Percentiles rank a stretch among this genome's conserved stretches.
phyloP scores from a whole-genome alignment of 1,140 invertebrate genomes.

The Stenopsyche tienmushanensis region DNA sequence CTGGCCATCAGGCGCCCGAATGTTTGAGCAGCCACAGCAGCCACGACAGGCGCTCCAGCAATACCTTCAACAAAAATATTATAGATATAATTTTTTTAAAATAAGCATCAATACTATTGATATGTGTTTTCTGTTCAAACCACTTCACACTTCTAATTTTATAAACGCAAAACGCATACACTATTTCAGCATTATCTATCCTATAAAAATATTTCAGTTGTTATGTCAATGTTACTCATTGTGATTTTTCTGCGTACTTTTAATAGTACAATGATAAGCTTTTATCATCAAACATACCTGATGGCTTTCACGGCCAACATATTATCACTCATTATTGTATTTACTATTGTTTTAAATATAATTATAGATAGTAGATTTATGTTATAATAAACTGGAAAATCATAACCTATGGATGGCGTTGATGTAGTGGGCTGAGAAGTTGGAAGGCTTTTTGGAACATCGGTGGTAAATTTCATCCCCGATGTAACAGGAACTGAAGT shows the following conservation, averaged over 20 bases:
- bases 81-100: slow-evolving; percentile 40
- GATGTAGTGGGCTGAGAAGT: slow-evolving; percentile 60
- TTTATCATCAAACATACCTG: too few species aligned
- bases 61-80: slow-evolving; percentile 15
- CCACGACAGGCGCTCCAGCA: slow-evolving; percentile 41
- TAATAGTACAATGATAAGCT: too few species aligned
- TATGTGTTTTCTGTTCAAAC: too few species aligned
- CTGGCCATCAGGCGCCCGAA: slow-evolving; percentile 55
- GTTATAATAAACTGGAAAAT: slow-evolving; percentile 42
- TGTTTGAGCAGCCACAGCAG: slow-evolving; percentile 51
- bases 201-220: too few species aligned
- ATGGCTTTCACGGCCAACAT: background rate
- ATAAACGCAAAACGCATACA: too few species aligned
- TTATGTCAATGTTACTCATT: background rate
- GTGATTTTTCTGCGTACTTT: background rate
- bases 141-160: too few species aligned
- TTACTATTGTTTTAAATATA: background rate
- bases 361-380: background rate
- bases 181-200: too few species aligned
- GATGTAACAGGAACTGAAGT: slow-evolving; percentile 25
- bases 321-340: background rate
- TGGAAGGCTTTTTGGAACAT: slow-evolving; percentile 47
- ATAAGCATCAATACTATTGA: too few species aligned
- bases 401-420: slow-evolving; percentile 45
- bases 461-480: slow-evolving; percentile 4